Evolutionary conservation across 2,888 invertebrate species (phyloP), one percentile per base, ranked within the genome.

Genomic region (Calameuta pallipes): DNA sequence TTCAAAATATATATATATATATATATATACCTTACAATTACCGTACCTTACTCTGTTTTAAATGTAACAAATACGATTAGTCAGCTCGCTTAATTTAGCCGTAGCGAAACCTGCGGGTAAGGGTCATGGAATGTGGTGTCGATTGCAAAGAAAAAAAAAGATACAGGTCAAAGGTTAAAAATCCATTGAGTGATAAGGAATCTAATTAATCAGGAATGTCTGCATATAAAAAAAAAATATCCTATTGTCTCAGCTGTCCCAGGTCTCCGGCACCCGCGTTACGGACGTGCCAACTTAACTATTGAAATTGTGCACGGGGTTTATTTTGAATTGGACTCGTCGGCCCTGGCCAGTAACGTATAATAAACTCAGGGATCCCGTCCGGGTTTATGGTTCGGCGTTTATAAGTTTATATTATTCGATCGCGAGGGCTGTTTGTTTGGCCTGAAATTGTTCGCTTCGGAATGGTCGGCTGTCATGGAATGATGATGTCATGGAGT

Each of bases 401-500:
- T 56, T 56, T 56, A 56, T 56, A 56, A 82, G 85, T 87, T 88
- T 87, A 85, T 87, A 87, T 88, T 86, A 86, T 87, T 88, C 85
- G 88, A 89, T 87, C 87, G 84, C 74, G 74, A 36, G 74, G 23
- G 34, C 82, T 85, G 87, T 89, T 90, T 88, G 85, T 90, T 89
- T 88, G 87, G 87, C 88, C 86, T 89, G 87, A 88, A 89, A 89
- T 87, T 87, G 86, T 80, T 78, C 80, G 80, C 82, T 80, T 83
- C 84, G 86, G 87, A 88, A 88, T 86, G 85, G 84, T 83, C 86
- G 85, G 84, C 89, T 91, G 91, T 91, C 90, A 90, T 91, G 90
- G 91, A 91, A 91, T 91, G 91, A 91, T 91, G 90, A 91, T 91
- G 90, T 91, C 91, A 91, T 89, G 90, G 90, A 87, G 86, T 88